A percentile compares a stretch with the other conserved stretches of the same genome.
Conservation (phyloP, 2,797 vertebrate genomes). For the Intellagama lesueurii region DNA sequence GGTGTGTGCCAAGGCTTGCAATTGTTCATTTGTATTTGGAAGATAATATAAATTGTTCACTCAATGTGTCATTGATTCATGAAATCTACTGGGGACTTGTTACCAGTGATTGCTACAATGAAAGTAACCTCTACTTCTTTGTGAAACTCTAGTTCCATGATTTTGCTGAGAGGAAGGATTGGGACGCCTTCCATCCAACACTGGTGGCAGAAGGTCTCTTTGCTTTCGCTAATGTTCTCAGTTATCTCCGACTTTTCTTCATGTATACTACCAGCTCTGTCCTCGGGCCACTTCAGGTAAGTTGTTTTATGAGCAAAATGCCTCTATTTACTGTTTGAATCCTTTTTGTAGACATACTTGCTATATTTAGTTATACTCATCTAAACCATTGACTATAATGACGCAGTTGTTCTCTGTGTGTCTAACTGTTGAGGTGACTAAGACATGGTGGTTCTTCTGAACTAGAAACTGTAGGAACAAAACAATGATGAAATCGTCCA, state of each 20-base stretch:
- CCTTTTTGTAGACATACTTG: neutral
- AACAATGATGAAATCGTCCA: neutral
- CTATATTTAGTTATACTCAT: neutral
- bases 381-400: neutral
- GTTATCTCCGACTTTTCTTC: conserved; percentile 97
- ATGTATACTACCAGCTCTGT: conserved; percentile 99
- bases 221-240: conserved; percentile 97
- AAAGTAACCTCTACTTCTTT: conserved; percentile 44
- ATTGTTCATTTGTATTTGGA: neutral
- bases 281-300: conserved; percentile 95
- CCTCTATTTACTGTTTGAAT: conserved; percentile 24
- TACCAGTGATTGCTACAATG: neutral
- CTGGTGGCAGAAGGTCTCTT: conserved; percentile 97
- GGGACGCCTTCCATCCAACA: conserved; percentile 98
- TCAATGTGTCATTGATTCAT: neutral
- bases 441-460: neutral
- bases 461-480: neutral
- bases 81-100: neutral
- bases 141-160: conserved; percentile 77
- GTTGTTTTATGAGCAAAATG: conserved; percentile 38
- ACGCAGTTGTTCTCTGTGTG: neutral
- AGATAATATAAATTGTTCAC: neutral
- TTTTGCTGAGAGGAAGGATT: conserved; percentile 92
- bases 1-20: neutral
- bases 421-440: neutral